Conservation (phyloP, 1,140 invertebrate species). For the Drosophila grimshawi region DNA sequence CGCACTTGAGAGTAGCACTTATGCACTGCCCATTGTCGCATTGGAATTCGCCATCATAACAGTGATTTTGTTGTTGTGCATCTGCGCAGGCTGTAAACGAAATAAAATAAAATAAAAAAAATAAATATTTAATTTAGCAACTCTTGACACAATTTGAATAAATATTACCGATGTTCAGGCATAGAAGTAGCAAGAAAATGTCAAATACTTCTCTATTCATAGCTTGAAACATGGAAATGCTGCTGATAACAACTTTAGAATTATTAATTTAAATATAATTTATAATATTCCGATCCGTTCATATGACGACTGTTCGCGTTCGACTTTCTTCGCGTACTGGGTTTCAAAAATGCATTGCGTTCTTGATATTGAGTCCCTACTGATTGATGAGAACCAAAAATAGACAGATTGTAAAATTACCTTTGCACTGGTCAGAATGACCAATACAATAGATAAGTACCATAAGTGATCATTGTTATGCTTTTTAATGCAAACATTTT, state of each 20-base stretch:
- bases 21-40: constrained; percentile 23
- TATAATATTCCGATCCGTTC: neutral
- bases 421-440: too few relatives aligned
- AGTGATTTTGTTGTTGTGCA: neutral
- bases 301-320: constrained; percentile 10
- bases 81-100: neutral
- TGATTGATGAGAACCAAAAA: too few relatives aligned
- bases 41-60: constrained; percentile 1
- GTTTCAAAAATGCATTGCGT: neutral
- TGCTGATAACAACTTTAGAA: too few relatives aligned
- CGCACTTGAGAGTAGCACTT: constrained; percentile 47
- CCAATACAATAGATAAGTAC: too few relatives aligned
- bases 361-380: neutral
- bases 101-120: neutral
- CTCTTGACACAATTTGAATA: too few relatives aligned
- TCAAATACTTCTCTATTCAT: neutral
- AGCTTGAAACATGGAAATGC: neutral
- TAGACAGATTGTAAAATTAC: too few relatives aligned
- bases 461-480: too few relatives aligned
- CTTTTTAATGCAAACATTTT: too few relatives aligned
- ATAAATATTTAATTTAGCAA: too few relatives aligned
- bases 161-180: constrained; percentile 7
- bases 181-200: neutral
- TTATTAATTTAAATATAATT: too few relatives aligned
- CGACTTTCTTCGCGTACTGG: constrained; percentile 2